Conservation (phyloP, 2,113 vertebrate genomes). For the Microcebus griseorufus region DNA sequence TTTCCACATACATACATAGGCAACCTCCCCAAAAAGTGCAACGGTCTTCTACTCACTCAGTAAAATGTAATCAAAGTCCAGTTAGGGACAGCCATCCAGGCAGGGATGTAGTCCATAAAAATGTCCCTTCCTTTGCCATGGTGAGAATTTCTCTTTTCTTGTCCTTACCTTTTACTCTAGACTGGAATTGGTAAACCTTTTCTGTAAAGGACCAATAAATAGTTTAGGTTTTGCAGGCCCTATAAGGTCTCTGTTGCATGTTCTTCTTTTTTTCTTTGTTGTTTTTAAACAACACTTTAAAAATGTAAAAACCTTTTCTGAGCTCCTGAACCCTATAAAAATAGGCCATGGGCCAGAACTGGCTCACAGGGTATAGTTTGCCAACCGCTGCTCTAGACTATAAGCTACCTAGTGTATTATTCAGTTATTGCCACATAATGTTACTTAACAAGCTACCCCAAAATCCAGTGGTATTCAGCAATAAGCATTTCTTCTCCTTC, state of each 20-base stretch:
- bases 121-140: not conserved
- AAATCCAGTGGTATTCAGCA: not conserved
- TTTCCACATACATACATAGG: not conserved
- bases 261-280: not conserved
- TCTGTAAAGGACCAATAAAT: conserved; percentile 6
- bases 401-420: not conserved
- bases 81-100: not conserved
- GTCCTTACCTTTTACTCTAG: conserved; percentile 14
- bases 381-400: not conserved
- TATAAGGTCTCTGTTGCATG: not conserved
- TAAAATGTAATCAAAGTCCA: not conserved
- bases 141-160: not conserved
- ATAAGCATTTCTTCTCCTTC: not conserved
- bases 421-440: not conserved
- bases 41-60: not conserved
- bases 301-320: conserved; percentile 8
- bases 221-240: not conserved
- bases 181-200: not conserved
- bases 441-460: not conserved
- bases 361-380: not conserved
- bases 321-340: conserved; percentile 16
- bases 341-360: not conserved
- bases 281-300: not conserved
- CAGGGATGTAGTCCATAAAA: not conserved
- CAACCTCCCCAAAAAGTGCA: not conserved